These are phyloP conservation scores for Eulemur macaco DNA, from an alignment of 2,113 vertebrate species.

Conservation along the genomic window DNA sequence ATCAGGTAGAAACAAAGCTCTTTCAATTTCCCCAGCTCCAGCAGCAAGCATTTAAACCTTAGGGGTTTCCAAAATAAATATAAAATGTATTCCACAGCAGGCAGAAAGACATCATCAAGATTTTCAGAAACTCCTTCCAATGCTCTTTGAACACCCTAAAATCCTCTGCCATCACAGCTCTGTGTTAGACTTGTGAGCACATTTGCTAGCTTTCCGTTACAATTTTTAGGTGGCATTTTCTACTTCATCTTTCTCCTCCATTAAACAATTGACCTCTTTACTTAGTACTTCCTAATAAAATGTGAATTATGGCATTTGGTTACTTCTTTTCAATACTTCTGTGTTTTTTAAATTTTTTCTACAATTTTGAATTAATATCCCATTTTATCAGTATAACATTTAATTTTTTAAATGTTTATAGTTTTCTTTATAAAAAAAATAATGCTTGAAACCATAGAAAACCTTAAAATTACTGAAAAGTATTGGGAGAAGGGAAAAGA, in stretches of 20 bases:
- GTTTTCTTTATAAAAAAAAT: not conserved
- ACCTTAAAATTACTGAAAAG: not conserved
- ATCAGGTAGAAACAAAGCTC: slow-evolving; percentile 48
- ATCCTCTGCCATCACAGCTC: not conserved
- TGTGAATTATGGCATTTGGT: not conserved
- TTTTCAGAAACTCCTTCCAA: slow-evolving; percentile 2
- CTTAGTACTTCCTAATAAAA: not conserved
- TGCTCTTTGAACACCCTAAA: slow-evolving; percentile 30
- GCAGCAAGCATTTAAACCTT: slow-evolving; percentile 20
- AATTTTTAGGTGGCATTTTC: not conserved
- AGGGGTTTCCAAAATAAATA: slow-evolving; percentile 45
- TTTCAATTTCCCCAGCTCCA: slow-evolving; percentile 21
- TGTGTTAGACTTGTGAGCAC: not conserved
- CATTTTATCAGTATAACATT: not conserved
- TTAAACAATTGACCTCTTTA: not conserved
- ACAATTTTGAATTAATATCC: not conserved
- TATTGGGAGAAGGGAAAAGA: not conserved
- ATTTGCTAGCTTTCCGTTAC: not conserved
- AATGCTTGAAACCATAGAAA: not conserved
- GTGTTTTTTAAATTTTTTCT: not conserved
- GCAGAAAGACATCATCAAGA: not conserved
- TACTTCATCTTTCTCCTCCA: not conserved
- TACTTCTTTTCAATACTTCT: not conserved
- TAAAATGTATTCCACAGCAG: slow-evolving; percentile 43
- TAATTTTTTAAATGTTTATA: not conserved